Evolutionary conservation across 2,113 vertebrate genomes (phyloP).

Genomic region (Tachycineta bicolor): DNA sequence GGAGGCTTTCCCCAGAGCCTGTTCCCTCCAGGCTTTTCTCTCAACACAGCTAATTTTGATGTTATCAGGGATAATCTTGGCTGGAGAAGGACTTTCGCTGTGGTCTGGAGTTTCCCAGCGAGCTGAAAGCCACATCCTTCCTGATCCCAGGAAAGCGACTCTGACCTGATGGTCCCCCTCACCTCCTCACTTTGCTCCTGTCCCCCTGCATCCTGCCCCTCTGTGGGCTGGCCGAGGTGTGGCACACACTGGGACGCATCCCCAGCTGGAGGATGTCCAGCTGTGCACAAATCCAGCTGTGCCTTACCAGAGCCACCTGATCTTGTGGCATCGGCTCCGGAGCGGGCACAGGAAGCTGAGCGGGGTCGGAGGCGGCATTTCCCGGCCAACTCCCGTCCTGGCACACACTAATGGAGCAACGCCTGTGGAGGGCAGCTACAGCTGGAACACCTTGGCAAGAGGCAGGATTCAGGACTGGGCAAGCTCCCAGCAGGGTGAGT

Average conservation of each 20-base stretch:
- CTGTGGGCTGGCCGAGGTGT: neutral
- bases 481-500: neutral
- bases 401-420: neutral
- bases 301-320: neutral
- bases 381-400: neutral
- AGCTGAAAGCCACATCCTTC: neutral
- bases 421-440: neutral
- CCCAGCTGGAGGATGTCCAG: neutral
- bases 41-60: neutral
- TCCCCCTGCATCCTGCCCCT: neutral
- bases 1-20: neutral
- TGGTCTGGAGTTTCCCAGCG: neutral
- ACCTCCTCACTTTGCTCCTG: neutral
- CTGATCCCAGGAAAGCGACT: neutral
- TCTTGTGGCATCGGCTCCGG: fast-evolving
- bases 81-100: neutral
- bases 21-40: neutral
- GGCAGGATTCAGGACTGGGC: neutral
- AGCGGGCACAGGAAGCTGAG: fast-evolving
- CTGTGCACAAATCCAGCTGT: neutral
- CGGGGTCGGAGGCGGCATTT: neutral
- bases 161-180: neutral
- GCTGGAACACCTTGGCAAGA: neutral
- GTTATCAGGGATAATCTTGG: neutral
- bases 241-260: fast-evolving